Base-by-base conservation (phyloP, 2,888 invertebrate species). In the Scaptomyza parva region DNA sequence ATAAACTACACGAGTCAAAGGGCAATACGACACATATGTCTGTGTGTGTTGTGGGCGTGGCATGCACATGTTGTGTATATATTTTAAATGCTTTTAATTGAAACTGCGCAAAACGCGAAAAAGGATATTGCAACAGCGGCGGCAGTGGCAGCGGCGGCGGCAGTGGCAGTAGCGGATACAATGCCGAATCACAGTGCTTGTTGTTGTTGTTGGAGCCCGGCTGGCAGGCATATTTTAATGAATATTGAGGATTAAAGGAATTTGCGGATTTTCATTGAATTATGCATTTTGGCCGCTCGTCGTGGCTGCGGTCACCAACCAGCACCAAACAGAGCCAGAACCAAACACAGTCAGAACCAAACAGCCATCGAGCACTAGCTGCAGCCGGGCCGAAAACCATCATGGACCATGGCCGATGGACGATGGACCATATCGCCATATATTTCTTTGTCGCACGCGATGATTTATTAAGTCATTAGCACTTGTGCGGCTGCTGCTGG, bases 211-310 rank as follows among this genome's bases (percentile, higher is more conserved):
- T n/a, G n/a, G n/a, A n/a, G 17, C n/a, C 58, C 48, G 14, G 48
- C 48, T 22, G 39, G 52, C 67, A 71, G 82, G 78, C 78, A 79
- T 83, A 86, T 88, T 90, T 90, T 91, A 91, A 91, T 91, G 90
- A 91, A 91, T 91, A 90, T 90, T 89, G 89, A 89, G 90, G 91
- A 91, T 91, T 91, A 90, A 91, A 90, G 90, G 90, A 90, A 91
- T 91, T 90, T 86, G 90, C 81, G 91, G 91, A 91, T 91, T 90
- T 91, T 89, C 90, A 91, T 91, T 91, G 90, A 91, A 91, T 91
- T 91, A 91, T 90, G 87, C 82, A 89, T 87, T 88, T 87, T 83
- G 74, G 74, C 71, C 73, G 58, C 71, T 88, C 85, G 81, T 77
- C 70, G 81, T 62, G 72, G 54, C 61, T 64, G 71, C 50, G 80